Base-by-base conservation (phyloP, 2,113 vertebrate species). In the Amphiprion percula region DNA sequence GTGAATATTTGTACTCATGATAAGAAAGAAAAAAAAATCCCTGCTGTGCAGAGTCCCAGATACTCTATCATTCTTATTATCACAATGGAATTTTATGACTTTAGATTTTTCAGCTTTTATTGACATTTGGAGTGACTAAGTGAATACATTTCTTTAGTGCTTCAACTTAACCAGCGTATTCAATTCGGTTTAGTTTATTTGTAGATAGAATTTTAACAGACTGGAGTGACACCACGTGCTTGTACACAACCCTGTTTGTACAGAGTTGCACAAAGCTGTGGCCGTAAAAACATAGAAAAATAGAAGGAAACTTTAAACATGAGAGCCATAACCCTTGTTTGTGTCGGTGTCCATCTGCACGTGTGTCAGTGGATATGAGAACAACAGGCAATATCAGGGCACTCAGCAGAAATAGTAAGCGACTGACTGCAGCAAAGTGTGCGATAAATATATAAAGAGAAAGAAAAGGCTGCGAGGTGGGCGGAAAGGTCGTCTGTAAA, bases 251-350 rank as follows among this genome's bases (percentile, higher is more conserved):
- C 16, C 49, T 52, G 17, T 9, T 19, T 55, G 9, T 23, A 54
- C 19, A 8, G 19, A 19, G 21, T 7, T 66, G 12, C 47, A 58
- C 19, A 71, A 50, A 73, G 60, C 54, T 68, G 33, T 41, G 37
- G 30, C 53, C 37, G 46, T n/a, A 64, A 41, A 28, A 71, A 33
- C 30, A 63, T 21, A 24, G 2, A 65, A 49, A 16, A 70, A 74
- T 66, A 70, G 23, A 68, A 74, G 33, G n/a, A 68, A 64, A 58
- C n/a, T 17, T 24, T 47, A 59, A 80, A 67, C 33, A 68, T 2
- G 10, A 78, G 28, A 72, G 33, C 70, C 50, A 77, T 47, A 68
- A 63, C 24, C 21, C 52, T 17, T 55, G 50, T 21, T 53, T 16
- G 53, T 68, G 59, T 44, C 23, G 33, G 4, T 8, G 24, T n/a